Evolutionary conservation across 2,888 invertebrate species (phyloP).

Genomic region (Cetonia aurata): DNA sequence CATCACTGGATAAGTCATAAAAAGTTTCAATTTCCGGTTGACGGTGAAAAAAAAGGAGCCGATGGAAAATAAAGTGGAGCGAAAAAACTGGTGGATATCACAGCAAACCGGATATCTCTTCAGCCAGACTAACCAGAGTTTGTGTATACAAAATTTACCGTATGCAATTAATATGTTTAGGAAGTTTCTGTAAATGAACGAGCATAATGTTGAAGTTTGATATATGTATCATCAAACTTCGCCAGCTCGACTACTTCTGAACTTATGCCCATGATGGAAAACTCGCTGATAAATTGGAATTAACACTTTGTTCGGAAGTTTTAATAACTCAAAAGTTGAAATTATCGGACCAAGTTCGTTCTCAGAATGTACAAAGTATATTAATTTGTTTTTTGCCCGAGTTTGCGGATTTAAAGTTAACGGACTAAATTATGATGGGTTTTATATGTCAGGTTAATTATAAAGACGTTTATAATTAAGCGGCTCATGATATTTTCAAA

Average conservation of each 20-base stretch:
- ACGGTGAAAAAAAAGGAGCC: background rate
- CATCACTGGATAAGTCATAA: constrained; percentile 33
- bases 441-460: constrained; percentile 40
- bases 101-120: constrained; percentile 1
- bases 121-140: background rate
- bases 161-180: constrained; percentile 48
- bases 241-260: constrained; percentile 36
- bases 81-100: background rate
- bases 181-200: constrained; percentile 47
- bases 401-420: constrained; percentile 40
- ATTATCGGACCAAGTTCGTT: constrained; percentile 21
- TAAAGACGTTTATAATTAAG: constrained; percentile 32
- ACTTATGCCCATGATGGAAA: constrained; percentile 45
- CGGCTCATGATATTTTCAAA: constrained; percentile 29
- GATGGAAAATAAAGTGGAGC: constrained; percentile 5
- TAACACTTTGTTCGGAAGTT: constrained; percentile 45
- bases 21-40: constrained; percentile 38
- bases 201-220: constrained; percentile 48
- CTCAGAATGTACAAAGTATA: constrained; percentile 34
- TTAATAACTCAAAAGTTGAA: constrained; percentile 43
- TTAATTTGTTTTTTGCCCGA: constrained; percentile 36
- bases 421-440: constrained; percentile 35
- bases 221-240: constrained; percentile 51
- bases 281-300: constrained; percentile 46
- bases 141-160: constrained; percentile 22